A percentile compares a stretch with the other conserved stretches of the same genome.
Evolutionary conservation across 2,888 invertebrate genomes (phyloP).

Genomic region (Sepiola atlantica): DNA sequence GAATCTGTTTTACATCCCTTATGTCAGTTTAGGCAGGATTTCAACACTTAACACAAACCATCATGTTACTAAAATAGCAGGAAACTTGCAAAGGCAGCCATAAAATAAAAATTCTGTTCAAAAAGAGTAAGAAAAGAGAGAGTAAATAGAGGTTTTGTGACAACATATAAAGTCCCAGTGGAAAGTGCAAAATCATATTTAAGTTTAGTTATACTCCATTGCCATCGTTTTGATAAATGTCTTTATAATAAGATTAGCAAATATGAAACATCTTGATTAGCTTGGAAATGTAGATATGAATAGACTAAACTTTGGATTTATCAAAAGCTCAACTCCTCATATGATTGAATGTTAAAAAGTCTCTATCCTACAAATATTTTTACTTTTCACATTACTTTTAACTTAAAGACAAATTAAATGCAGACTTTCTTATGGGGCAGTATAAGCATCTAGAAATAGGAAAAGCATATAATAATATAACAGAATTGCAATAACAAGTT

Average conservation of each 20-base stretch:
- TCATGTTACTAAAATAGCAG: neutral
- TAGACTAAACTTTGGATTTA: neutral
- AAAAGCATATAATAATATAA: neutral
- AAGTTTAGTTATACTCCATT: neutral
- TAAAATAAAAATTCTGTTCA: neutral
- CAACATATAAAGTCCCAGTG: neutral
- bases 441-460: neutral
- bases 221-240: neutral
- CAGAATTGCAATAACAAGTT: neutral
- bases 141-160: neutral
- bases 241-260: neutral
- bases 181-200: neutral
- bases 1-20: too few relatives aligned
- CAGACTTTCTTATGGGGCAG: neutral
- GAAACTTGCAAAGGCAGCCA: neutral
- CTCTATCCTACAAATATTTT: neutral
- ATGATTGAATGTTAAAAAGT: neutral
- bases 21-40: neutral
- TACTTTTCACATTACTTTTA: neutral
- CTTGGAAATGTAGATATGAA: neutral
- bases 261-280: neutral
- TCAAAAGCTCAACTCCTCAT: neutral
- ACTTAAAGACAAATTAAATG: neutral
- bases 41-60: slow-evolving; percentile 2
- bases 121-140: too few relatives aligned